These are phyloP conservation scores for Lepidurus packardi DNA, from an alignment of 1,140 invertebrate species.

Conservation along the genomic window DNA sequence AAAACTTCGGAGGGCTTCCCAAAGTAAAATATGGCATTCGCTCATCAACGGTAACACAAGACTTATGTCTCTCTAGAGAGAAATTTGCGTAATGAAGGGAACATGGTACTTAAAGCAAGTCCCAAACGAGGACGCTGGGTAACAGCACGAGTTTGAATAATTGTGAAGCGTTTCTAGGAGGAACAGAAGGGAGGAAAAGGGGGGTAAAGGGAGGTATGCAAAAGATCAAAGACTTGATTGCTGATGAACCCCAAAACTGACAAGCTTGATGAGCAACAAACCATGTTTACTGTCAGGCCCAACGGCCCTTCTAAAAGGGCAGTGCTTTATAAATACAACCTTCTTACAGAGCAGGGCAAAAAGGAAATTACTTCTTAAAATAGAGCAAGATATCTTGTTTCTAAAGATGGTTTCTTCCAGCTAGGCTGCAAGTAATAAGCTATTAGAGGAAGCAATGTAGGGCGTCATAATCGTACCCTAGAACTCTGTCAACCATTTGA, in stretches of 20 bases:
- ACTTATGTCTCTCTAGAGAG: slow-evolving; percentile 18
- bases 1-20: not conserved
- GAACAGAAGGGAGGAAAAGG: not conserved
- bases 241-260: slow-evolving; percentile 18
- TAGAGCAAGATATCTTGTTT: too few relatives aligned
- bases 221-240: slow-evolving; percentile 12
- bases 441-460: too few relatives aligned
- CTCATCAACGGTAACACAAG: slow-evolving; percentile 6
- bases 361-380: too few relatives aligned
- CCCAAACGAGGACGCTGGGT: not conserved
- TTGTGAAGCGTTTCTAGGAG: not conserved
- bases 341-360: too few relatives aligned
- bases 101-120: not conserved
- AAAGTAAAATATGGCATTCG: slow-evolving; percentile 6
- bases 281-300: not conserved
- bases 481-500: too few relatives aligned
- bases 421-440: too few relatives aligned
- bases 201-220: not conserved
- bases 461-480: too few relatives aligned
- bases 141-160: slow-evolving; percentile 16
- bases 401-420: too few relatives aligned
- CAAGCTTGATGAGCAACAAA: not conserved
- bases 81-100: slow-evolving; percentile 19
- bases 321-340: too few relatives aligned
- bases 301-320: not conserved